These are phyloP conservation scores for Gambusia affinis DNA, from an alignment of 2,113 vertebrate species.

Conservation along the genomic window DNA sequence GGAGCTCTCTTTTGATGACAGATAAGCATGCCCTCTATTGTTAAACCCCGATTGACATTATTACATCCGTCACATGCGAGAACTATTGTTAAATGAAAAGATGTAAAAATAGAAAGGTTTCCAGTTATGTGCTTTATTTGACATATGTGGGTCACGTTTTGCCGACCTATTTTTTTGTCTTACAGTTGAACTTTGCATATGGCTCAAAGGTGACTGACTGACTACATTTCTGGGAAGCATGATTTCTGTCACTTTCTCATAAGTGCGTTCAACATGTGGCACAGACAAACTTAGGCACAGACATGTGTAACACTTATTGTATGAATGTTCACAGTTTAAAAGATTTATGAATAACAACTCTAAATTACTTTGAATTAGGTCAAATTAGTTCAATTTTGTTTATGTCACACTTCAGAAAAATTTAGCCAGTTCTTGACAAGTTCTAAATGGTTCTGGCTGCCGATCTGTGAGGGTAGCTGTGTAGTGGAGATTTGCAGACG, in stretches of 20 bases:
- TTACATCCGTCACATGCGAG: constrained; percentile 46
- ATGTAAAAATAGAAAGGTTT: constrained; percentile 36
- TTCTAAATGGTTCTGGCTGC: too few relatives aligned
- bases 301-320: too few relatives aligned
- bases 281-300: too few relatives aligned
- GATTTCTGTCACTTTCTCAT: not conserved
- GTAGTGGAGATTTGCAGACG: too few relatives aligned
- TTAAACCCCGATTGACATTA: constrained; percentile 50
- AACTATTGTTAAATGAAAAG: constrained; percentile 42
- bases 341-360: too few relatives aligned
- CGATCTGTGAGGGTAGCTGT: too few relatives aligned
- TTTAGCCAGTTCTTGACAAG: not conserved
- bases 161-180: not conserved
- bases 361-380: too few relatives aligned
- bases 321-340: too few relatives aligned
- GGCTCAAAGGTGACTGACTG: not conserved
- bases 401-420: not conserved
- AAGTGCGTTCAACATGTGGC: not conserved
- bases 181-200: not conserved
- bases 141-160: constrained; percentile 15
- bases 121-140: constrained; percentile 27
- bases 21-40: constrained; percentile 59
- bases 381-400: not conserved
- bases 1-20: constrained; percentile 59
- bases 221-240: not conserved